A percentile compares a stretch with the other conserved stretches of the same genome.
These are phyloP conservation scores for Erythrolamprus reginae DNA, from an alignment of 2,113 vertebrate species.

Conservation along the genomic window DNA sequence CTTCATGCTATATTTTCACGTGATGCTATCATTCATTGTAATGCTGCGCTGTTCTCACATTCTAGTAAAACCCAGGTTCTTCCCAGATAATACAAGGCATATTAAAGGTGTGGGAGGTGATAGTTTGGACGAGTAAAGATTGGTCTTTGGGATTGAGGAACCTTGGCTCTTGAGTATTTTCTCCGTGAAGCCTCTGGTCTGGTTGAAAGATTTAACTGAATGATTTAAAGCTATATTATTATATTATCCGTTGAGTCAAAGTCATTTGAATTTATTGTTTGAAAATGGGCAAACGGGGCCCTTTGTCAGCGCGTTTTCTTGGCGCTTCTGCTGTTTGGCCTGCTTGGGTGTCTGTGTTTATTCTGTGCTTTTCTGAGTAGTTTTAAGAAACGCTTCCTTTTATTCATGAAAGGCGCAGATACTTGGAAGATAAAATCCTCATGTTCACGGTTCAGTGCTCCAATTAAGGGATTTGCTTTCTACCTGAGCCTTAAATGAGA, in stretches of 20 bases:
- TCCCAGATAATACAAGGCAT: neutral
- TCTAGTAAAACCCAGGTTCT: neutral
- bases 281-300: neutral
- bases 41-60: neutral
- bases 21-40: no score
- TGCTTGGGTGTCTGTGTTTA: neutral
- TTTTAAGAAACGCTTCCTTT: neutral
- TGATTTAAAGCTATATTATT: neutral
- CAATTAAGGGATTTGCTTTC: neutral
- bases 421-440: neutral
- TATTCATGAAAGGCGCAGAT: neutral
- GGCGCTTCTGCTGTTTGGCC: neutral
- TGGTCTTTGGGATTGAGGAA: neutral
- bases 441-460: neutral
- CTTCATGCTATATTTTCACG: neutral
- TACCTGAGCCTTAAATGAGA: neutral
- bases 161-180: neutral
- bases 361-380: neutral
- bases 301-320: neutral
- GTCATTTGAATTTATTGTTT: neutral
- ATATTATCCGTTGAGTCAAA: neutral
- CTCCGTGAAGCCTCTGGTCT: no score
- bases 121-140: neutral
- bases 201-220: neutral
- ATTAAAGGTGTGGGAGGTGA: no score